These are phyloP conservation scores for Toxostoma redivivum DNA, from an alignment of 2,113 vertebrate genomes.

Conservation along the genomic window DNA sequence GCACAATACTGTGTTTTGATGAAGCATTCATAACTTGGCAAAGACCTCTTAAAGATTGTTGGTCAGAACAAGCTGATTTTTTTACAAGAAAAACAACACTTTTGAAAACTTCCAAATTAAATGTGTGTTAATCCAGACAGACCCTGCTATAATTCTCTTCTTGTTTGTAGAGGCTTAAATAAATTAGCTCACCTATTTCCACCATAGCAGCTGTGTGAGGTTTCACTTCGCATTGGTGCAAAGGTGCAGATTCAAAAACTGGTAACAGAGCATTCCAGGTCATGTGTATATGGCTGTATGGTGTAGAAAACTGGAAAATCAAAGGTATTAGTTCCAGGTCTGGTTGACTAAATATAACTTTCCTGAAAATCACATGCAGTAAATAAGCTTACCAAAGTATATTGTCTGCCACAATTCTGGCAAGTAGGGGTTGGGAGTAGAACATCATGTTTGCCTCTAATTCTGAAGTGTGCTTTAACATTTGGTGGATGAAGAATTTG, in stretches of 20 bases:
- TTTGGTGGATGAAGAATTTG: not conserved
- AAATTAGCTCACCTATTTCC: not conserved
- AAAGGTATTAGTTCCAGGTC: not conserved
- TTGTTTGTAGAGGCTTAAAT: not conserved
- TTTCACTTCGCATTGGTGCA: not conserved
- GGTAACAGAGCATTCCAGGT: not conserved
- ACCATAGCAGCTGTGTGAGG: not conserved
- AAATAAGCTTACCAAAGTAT: not conserved
- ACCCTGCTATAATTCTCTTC: not conserved
- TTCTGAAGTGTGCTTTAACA: not conserved
- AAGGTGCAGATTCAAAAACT: not conserved
- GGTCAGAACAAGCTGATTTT: not conserved
- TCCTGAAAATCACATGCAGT: not conserved
- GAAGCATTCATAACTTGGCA: conserved; percentile 11
- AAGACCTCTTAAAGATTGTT: not conserved
- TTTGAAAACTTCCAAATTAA: not conserved
- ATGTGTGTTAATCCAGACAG: not conserved
- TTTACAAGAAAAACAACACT: not conserved
- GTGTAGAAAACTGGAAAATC: not conserved
- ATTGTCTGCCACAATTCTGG: not conserved
- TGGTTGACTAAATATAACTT: not conserved
- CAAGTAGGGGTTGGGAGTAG: not conserved
- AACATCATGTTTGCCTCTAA: not conserved
- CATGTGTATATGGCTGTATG: not conserved
- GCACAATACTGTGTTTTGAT: not conserved